Base-by-base conservation (phyloP, 1,140 invertebrate genomes). In the Cryptotermes secundus region DNA sequence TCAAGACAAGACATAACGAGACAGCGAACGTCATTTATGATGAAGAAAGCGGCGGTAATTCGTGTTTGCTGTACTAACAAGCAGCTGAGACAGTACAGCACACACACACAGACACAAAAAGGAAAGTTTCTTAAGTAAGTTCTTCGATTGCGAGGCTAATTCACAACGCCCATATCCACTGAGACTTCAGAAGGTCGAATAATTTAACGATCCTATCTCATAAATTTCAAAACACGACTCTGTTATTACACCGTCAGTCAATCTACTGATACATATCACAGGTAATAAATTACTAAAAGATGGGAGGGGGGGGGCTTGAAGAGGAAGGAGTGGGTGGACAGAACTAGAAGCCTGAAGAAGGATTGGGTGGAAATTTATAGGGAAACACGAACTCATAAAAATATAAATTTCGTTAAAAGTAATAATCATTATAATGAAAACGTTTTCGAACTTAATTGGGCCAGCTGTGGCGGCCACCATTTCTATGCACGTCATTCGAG, bases 271-370 rank as follows among this genome's bases (percentile, higher is more conserved):
- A 31, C 16, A 72, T 72, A 72, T 72, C 59, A 72, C 22, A 65
- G 59, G 59, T n/a, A 65, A 65, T 65, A 65, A 65, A 65, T 65
- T 65, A 65, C 59, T n/a, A n/a, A n/a, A 72, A 72, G 14, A n/a
- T 31, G n/a, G 22, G n/a, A n/a, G n/a, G 4, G 38, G 12, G 12
- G 12, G 45, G 26, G 26, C n/a, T 72, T 31, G 26, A 72, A 72
- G 9, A 72, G 59, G 59, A 72, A 72, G 59, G 26, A 31, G 59
- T 72, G 59, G 59, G 59, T 72, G 59, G 59, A 72, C 59, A 72
- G 26, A 72, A 72, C 4, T 31, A 72, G 26, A 1, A 72, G 59
- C n/a, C 26, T 72, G 9, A 72, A n/a, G n/a, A n/a, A 16, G 59
- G 26, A 9, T 10, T n/a, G 59, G 26, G 59, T n/a, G 14, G n/a